phyloP scores from a whole-genome alignment of 2,888 invertebrate species.

The Vannuccia rotundouncinata region DNA sequence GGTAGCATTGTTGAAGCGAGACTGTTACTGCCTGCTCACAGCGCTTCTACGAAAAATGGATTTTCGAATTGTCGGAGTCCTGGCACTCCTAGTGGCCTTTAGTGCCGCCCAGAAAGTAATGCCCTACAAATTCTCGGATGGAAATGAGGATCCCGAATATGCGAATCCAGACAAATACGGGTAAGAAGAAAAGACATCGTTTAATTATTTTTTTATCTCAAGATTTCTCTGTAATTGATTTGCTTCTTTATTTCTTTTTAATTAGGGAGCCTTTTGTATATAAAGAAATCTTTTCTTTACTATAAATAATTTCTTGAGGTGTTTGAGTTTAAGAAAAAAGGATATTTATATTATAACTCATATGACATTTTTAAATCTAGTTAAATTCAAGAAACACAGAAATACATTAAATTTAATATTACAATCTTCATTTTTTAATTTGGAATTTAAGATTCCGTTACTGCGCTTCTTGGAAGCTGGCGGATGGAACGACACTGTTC shows the following conservation, averaged over 20 bases:
- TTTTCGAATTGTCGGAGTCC: not conserved
- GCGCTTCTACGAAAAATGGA: too few species aligned
- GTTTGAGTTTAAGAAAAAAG: too few species aligned
- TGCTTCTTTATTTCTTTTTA: too few species aligned
- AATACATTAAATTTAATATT: too few species aligned
- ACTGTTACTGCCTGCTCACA: not conserved
- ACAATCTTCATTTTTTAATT: not conserved
- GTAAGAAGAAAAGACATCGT: not conserved
- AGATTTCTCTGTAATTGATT: too few species aligned
- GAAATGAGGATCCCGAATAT: not conserved
- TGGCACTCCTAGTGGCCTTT: not conserved
- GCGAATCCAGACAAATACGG: not conserved
- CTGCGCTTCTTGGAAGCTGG: slow-evolving; percentile 29
- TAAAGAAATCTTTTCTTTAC: too few species aligned
- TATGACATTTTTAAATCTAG: too few species aligned
- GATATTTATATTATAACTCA: too few species aligned
- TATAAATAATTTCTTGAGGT: too few species aligned
- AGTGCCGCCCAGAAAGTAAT: not conserved
- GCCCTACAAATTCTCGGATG: not conserved
- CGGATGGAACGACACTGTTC: slow-evolving; percentile 21
- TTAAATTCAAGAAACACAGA: too few species aligned
- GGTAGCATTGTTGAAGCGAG: not conserved
- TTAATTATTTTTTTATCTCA: too few species aligned
- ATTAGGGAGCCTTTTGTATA: too few species aligned
- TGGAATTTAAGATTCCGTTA: slow-evolving; percentile 22